A percentile compares a stretch with the other conserved stretches of the same genome.
These are phyloP conservation scores for Anthoscopus minutus DNA, from an alignment of 2,113 vertebrate species.

Conservation along the genomic window DNA sequence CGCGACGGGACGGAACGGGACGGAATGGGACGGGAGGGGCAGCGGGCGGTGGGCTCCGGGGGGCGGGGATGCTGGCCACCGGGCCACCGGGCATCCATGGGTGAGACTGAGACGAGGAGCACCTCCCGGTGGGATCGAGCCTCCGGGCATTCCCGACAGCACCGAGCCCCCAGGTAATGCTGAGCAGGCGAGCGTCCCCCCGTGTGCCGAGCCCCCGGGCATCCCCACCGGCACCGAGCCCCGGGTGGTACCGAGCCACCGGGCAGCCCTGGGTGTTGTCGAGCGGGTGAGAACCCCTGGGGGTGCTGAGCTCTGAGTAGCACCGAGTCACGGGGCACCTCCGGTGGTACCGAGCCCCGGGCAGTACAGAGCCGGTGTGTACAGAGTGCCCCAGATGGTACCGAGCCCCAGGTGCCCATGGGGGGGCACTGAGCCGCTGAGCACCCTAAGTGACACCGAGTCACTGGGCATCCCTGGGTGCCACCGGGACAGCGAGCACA, in stretches of 20 bases:
- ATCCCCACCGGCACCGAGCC: neutral
- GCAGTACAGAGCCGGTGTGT: fast-evolving
- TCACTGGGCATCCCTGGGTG: neutral
- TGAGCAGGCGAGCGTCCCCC: neutral
- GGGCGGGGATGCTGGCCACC: neutral
- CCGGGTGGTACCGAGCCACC: neutral
- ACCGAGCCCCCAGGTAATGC: neutral
- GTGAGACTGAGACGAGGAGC: neutral
- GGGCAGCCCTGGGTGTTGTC: neutral
- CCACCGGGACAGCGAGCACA: neutral
- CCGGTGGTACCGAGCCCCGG: neutral
- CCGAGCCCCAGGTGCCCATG: neutral
- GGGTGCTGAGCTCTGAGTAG: neutral
- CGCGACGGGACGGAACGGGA: neutral
- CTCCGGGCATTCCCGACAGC: neutral
- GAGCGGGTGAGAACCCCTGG: neutral
- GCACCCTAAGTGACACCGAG: neutral
- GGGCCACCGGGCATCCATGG: neutral
- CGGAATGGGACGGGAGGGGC: neutral
- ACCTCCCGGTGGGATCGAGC: neutral
- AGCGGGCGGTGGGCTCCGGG: neutral
- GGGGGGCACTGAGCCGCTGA: neutral
- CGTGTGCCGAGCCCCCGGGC: neutral
- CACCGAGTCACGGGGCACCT: neutral
- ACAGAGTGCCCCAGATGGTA: neutral